phyloP scores from a whole-genome alignment of 2,113 vertebrate genomes.

The Rattus rattus region DNA sequence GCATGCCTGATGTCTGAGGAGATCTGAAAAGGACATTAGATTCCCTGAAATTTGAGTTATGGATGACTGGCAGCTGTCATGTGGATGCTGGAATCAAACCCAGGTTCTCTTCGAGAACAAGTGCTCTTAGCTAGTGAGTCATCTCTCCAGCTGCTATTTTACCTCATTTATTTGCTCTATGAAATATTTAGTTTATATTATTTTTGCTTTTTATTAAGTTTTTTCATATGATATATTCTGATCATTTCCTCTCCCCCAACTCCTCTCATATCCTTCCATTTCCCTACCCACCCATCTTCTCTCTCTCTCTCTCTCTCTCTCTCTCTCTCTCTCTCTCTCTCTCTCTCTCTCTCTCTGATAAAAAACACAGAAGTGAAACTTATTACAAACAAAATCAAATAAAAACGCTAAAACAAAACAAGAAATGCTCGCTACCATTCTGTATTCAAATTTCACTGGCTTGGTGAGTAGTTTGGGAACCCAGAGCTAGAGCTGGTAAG shows the following conservation, averaged over 20 bases:
- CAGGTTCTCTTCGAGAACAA: background rate
- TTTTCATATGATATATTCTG: background rate
- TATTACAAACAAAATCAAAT: background rate
- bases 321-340: background rate
- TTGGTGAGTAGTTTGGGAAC: background rate
- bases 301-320: background rate
- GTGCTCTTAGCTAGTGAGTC: background rate
- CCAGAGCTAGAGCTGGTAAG: background rate
- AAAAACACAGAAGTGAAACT: background rate
- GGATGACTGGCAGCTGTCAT: background rate
- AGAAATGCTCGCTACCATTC: background rate
- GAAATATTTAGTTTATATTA: background rate
- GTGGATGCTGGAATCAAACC: background rate
- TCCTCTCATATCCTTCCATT: background rate
- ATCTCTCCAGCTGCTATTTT: background rate
- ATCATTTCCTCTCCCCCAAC: background rate
- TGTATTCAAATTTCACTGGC: background rate
- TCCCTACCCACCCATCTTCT: background rate
- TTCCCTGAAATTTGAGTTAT: background rate
- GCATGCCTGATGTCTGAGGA: background rate
- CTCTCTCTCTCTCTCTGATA: background rate
- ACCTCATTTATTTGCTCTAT: slow-evolving; percentile 32
- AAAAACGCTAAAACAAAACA: background rate
- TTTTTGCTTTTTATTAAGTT: background rate
- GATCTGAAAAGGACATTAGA: background rate